Conservation (phyloP, 1,140 invertebrate genomes). For the Oppia nitens region DNA sequence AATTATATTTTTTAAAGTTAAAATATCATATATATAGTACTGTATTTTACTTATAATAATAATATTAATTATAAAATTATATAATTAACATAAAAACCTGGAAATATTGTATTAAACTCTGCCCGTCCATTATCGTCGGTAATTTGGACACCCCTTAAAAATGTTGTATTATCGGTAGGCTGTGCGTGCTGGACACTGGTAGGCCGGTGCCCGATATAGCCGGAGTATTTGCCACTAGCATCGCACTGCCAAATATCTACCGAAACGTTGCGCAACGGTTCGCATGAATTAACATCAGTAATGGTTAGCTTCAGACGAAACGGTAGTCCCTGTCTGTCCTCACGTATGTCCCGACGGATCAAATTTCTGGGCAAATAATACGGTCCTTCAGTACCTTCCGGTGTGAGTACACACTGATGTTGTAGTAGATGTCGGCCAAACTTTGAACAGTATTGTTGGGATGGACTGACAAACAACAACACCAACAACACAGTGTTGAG, state of each 20-base stretch:
- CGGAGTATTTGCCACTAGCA: constrained; percentile 2
- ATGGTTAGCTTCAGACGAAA: constrained; percentile 4
- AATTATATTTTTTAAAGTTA: too few species aligned
- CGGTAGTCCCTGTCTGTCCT: neutral
- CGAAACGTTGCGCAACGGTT: constrained; percentile 4
- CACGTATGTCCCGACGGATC: constrained; percentile 2
- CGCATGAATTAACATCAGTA: constrained; percentile 10
- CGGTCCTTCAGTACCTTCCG: constrained; percentile 10
- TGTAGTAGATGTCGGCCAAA: constrained; percentile 7
- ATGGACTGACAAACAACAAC: too few species aligned
- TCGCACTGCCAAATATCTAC: constrained; percentile 11
- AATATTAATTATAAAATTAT: neutral
- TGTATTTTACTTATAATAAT: too few species aligned
- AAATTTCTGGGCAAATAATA: constrained; percentile 5
- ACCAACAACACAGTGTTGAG: too few species aligned
- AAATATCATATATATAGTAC: too few species aligned
- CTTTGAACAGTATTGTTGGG: neutral
- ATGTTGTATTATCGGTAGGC: constrained; percentile 9
- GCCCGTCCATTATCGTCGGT: constrained; percentile 8
- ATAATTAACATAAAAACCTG: constrained; percentile 1
- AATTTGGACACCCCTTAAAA: constrained; percentile 6
- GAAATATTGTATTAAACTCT: constrained; percentile 8
- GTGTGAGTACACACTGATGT: constrained; percentile 6
- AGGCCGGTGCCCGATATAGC: constrained; percentile 3
- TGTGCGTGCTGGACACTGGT: constrained; percentile 1